phyloP scores from a whole-genome alignment of 1,140 invertebrate species.

The Arion vulgaris region DNA sequence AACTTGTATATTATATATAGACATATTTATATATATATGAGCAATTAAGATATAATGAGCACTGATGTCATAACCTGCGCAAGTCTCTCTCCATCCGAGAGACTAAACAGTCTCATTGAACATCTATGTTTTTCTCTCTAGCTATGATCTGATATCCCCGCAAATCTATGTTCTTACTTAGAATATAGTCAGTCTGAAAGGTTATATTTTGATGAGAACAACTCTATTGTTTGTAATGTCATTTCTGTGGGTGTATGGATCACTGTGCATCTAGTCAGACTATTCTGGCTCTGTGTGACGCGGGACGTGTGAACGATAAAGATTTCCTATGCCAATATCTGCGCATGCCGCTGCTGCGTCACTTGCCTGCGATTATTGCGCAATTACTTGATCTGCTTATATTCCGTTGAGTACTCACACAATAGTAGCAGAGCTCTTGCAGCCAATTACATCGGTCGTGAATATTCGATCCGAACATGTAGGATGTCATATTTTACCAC shows the following conservation, averaged over 20 bases:
- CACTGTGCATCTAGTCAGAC: too few relatives aligned
- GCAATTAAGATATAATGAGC: background rate
- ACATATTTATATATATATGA: background rate
- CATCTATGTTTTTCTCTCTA: too few relatives aligned
- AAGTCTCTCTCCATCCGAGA: background rate
- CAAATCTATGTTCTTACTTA: too few relatives aligned
- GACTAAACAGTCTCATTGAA: too few relatives aligned
- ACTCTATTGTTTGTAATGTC: too few relatives aligned
- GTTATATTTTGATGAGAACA: too few relatives aligned
- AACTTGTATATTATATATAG: background rate
- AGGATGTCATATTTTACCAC: background rate
- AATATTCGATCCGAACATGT: background rate
- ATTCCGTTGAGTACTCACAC: background rate
- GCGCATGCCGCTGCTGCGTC: background rate
- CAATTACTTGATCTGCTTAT: background rate
- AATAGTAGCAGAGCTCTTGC: background rate
- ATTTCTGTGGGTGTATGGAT: too few relatives aligned
- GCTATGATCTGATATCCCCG: too few relatives aligned
- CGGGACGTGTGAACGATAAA: background rate
- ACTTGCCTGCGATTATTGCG: background rate
- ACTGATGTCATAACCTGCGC: background rate
- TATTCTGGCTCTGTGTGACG: background rate
- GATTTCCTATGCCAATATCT: background rate
- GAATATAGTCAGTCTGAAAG: too few relatives aligned
- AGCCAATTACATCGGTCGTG: background rate